phyloP scores from a whole-genome alignment of 2,888 invertebrate species.

The Heliconius hortense region DNA sequence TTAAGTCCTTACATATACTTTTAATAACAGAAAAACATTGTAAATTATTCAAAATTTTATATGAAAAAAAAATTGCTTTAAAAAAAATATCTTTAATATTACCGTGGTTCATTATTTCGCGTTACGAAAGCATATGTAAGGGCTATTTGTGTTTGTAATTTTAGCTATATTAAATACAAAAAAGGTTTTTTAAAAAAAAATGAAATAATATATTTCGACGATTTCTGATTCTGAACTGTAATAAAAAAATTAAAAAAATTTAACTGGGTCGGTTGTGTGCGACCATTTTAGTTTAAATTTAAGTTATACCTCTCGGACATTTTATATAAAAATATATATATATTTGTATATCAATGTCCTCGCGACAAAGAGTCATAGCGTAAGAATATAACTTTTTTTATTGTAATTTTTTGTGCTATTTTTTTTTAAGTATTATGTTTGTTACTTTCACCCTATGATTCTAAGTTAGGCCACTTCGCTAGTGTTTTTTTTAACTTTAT shows the following conservation, averaged over 20 bases:
- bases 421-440: slow-evolving; percentile 29
- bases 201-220: slow-evolving; percentile 13
- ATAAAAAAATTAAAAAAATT: neutral
- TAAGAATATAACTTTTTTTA: slow-evolving; percentile 18
- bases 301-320: neutral
- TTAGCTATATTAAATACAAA: neutral
- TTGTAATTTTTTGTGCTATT: slow-evolving; percentile 12
- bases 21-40: neutral
- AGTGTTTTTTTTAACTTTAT: slow-evolving; percentile 13
- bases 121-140: slow-evolving; percentile 1
- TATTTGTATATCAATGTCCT: slow-evolving; percentile 10
- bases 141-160: neutral
- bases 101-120: neutral
- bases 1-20: slow-evolving; percentile 8
- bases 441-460: slow-evolving; percentile 12
- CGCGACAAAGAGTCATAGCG: slow-evolving; percentile 20
- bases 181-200: neutral
- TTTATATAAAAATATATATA: neutral
- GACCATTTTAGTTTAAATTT: neutral
- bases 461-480: slow-evolving; percentile 33
- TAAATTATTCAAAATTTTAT: neutral
- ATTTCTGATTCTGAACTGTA: slow-evolving; percentile 14
- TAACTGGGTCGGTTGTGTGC: neutral
- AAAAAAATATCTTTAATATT: neutral
- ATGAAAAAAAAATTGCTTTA: neutral